Evolutionary conservation across 2,888 invertebrate genomes (phyloP), one percentile per base, ranked within the genome.

Genomic region (Blera fallax): DNA sequence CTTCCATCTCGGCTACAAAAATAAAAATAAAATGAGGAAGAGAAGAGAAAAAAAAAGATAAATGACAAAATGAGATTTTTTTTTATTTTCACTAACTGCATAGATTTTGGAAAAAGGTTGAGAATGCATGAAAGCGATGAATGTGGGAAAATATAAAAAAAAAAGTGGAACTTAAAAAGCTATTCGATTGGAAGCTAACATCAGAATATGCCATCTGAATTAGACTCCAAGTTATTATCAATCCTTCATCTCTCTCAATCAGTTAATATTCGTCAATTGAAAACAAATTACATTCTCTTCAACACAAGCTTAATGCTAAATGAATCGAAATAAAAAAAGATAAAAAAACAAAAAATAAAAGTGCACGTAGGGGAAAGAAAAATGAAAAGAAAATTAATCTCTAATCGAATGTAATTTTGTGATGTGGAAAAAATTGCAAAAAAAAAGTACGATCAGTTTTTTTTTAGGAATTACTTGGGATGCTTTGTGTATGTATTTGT

Each of bases 1-100:
- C 90, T 90, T 91, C 91, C 90, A 90, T 90, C 90, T 92, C 91
- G 90, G 90, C 90, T 91, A 90, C 88, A 91, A 90, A 72, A 79
- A 62, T 58, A 87, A 67, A 70, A 74, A 84, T 32, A 48, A 34
- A 62, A 78, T 78, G 60, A 69, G 67, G 77, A 80, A 84, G 73
- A 83, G 70, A 81, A 78, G 60, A 88, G 87, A 88, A 87, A 88
- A 74, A 80, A 87, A 79, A 48, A 72, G 52, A 74, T n/a, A n/a
- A 67, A 77, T 83, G 77, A 82, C 67, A 65, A 58, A 79, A 74
- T 79, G 80, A 80, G 70, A 58, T 34, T 74, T 79, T 77, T 6
- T 37, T 76, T 32, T 24, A 4, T 48, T 24, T 72, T 65, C 62
- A 60, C 60, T 82, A 67, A 62, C 32, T 62, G 62, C 8, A 52